Evolutionary conservation across 2,797 vertebrate genomes (phyloP).

Genomic region (Phataginus tricuspis): DNA sequence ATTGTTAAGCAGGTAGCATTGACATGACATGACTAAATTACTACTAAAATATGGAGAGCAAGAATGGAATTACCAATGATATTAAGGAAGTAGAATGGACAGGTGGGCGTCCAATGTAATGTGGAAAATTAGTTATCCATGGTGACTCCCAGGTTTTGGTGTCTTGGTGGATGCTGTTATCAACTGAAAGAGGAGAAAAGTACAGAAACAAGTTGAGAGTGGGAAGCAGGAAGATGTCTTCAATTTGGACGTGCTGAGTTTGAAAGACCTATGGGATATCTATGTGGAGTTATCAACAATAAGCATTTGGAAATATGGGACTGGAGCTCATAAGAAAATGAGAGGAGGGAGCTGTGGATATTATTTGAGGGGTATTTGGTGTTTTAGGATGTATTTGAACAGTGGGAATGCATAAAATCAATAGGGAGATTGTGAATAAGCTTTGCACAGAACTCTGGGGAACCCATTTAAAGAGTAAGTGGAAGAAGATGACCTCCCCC

Average conservation of each 20-base stretch:
- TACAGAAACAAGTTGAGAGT: neutral
- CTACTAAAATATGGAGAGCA: neutral
- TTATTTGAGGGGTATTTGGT: neutral
- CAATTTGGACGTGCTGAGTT: neutral
- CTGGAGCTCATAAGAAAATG: neutral
- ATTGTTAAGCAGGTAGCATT: neutral
- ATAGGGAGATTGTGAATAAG: neutral
- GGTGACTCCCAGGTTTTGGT: neutral
- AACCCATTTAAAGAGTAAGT: slow-evolving; percentile 7
- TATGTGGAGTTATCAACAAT: neutral
- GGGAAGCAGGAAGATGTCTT: neutral
- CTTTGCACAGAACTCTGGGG: neutral
- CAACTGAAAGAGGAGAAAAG: neutral
- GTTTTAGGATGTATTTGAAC: neutral
- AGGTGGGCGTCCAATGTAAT: neutral
- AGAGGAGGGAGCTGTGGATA: neutral
- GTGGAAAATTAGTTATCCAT: neutral
- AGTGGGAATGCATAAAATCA: neutral
- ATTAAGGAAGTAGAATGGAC: neutral
- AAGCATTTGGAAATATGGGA: neutral
- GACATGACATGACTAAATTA: neutral
- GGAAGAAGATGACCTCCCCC: neutral
- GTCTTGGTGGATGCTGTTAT: neutral
- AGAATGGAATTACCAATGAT: neutral
- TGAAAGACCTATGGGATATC: neutral